These are phyloP conservation scores for Carabus problematicus DNA, from an alignment of 2,888 invertebrate species.

Conservation along the genomic window DNA sequence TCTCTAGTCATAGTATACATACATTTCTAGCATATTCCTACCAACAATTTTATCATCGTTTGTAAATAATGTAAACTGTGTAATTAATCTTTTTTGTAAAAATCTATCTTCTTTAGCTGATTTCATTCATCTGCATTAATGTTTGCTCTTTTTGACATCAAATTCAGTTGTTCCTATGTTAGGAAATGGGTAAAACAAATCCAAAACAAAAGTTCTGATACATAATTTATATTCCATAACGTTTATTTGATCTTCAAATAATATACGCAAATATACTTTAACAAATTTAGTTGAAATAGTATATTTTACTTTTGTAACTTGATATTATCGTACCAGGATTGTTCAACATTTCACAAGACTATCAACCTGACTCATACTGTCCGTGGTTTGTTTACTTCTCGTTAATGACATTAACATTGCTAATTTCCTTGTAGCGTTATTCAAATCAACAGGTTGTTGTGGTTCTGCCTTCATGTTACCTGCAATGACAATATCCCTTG, in stretches of 20 bases:
- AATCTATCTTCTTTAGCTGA: background rate
- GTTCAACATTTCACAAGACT: conserved; percentile 28
- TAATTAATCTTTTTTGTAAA: background rate
- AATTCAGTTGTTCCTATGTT: background rate
- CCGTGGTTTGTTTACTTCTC: conserved; percentile 28
- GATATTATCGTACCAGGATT: background rate
- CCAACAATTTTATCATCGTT: background rate
- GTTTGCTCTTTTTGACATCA: background rate
- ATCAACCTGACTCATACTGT: conserved; percentile 22
- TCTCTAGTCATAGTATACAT: too few species aligned
- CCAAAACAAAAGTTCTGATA: too few species aligned
- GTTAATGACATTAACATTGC: conserved; percentile 32
- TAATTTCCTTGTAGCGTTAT: conserved; percentile 37
- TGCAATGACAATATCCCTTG: conserved; percentile 18
- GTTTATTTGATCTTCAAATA: too few species aligned
- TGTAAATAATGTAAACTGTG: background rate
- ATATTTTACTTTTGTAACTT: too few species aligned
- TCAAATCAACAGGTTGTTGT: conserved; percentile 44
- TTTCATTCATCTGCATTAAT: background rate
- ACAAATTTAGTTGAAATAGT: too few species aligned
- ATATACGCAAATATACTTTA: too few species aligned
- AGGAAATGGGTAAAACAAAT: too few species aligned
- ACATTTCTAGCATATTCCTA: too few species aligned
- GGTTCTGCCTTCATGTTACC: conserved; percentile 47
- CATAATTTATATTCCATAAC: too few species aligned